phyloP scores from a whole-genome alignment of 2,888 invertebrate species.

The Tetragnatha montana region DNA sequence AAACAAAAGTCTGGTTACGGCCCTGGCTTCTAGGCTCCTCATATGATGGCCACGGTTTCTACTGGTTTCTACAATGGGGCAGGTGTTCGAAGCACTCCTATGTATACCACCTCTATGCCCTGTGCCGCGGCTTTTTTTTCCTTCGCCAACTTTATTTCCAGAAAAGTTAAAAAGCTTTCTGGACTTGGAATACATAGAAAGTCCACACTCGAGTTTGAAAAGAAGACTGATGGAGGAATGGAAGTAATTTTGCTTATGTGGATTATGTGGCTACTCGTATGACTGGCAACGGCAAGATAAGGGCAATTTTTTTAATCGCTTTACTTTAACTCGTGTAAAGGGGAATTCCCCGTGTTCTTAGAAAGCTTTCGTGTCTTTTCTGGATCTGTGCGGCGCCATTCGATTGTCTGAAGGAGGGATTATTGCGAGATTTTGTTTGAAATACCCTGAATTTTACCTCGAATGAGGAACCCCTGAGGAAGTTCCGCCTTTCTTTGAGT shows the following conservation, averaged over 20 bases:
- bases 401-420: background rate
- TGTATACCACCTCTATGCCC: too few relatives aligned
- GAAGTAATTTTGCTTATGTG: slow-evolving; percentile 21
- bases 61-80: too few relatives aligned
- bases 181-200: background rate
- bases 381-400: background rate
- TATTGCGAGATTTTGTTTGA: background rate
- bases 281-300: slow-evolving; percentile 24
- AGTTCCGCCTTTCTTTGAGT: too few relatives aligned
- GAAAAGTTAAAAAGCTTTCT: slow-evolving; percentile 25
- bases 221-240: slow-evolving; percentile 10
- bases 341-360: background rate
- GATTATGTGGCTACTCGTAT: slow-evolving; percentile 15
- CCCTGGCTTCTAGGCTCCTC: too few relatives aligned
- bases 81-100: too few relatives aligned
- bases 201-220: background rate
- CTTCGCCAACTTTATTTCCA: background rate
- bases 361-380: background rate
- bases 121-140: too few relatives aligned
- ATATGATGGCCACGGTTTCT: too few relatives aligned
- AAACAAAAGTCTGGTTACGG: too few relatives aligned
- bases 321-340: background rate
- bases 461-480: too few relatives aligned
- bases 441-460: too few relatives aligned
- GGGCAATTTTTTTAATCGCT: slow-evolving; percentile 12